These are phyloP conservation scores for Tachysurus vachellii DNA, from an alignment of 2,113 vertebrate genomes.

Conservation along the genomic window DNA sequence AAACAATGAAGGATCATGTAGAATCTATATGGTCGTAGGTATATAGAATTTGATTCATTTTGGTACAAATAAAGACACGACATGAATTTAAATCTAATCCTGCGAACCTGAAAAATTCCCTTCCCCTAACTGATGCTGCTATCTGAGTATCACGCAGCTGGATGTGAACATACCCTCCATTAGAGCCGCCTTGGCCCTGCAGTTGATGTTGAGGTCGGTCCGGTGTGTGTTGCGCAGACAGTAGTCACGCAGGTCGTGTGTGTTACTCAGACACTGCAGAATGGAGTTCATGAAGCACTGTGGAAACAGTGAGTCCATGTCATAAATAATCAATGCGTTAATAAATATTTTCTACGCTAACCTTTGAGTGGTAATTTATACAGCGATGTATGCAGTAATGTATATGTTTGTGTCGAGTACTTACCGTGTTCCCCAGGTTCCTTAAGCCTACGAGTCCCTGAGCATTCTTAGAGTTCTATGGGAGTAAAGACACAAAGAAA, in stretches of 20 bases:
- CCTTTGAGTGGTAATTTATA: neutral
- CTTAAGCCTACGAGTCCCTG: constrained; percentile 91
- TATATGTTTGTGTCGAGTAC: constrained; percentile 49
- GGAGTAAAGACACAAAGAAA: constrained; percentile 44
- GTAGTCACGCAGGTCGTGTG: constrained; percentile 89
- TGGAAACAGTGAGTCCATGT: constrained; percentile 40
- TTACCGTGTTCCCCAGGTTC: constrained; percentile 96
- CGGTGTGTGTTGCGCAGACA: constrained; percentile 85
- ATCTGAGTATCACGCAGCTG: no score
- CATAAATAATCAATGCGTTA: neutral
- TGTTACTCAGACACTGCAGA: constrained; percentile 95
- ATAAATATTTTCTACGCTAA: neutral
- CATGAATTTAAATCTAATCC: neutral
- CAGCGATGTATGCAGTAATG: neutral
- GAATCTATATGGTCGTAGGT: neutral
- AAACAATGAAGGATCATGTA: neutral
- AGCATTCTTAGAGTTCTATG: constrained; percentile 85
- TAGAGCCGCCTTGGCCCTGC: constrained; percentile 77
- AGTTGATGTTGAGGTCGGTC: constrained; percentile 83
- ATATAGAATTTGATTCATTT: neutral
- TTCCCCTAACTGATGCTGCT: neutral
- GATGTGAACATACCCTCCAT: constrained; percentile 80
- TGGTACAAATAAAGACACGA: neutral
- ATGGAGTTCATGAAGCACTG: constrained; percentile 99
- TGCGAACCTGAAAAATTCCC: neutral